Percentiles rank a stretch among this genome's conserved stretches.
These are phyloP conservation scores for Melipona quadrifasciata DNA, from an alignment of 1,140 invertebrate species.

Conservation along the genomic window DNA sequence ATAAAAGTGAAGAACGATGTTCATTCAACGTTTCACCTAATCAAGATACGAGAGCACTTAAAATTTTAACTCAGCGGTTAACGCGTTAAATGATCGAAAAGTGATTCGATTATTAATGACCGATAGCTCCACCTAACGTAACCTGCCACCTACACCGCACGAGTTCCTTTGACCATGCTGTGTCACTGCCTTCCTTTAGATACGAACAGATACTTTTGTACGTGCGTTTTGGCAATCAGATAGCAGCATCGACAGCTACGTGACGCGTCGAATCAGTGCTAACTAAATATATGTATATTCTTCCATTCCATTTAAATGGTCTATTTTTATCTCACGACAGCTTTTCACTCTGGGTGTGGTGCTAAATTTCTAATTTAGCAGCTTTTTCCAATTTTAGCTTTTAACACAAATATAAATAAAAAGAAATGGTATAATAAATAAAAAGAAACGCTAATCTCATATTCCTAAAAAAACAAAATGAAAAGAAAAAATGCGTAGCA, in stretches of 20 bases:
- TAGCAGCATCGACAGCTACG: conserved; percentile 43
- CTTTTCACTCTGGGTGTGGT: neutral
- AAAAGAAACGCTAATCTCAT: too few species aligned
- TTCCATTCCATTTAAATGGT: neutral
- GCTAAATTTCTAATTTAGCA: too few species aligned
- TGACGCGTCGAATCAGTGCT: conserved; percentile 50
- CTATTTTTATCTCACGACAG: neutral
- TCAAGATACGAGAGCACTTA: conserved; percentile 31
- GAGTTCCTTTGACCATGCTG: conserved; percentile 65
- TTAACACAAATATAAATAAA: too few species aligned
- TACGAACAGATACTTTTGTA: conserved; percentile 30
- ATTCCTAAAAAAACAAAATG: too few species aligned
- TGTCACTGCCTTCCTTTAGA: conserved; percentile 53
- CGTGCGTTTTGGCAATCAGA: conserved; percentile 37
- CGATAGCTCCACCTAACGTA: conserved; percentile 60
- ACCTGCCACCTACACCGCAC: conserved; percentile 67
- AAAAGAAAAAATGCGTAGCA: too few species aligned
- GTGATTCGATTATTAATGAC: conserved; percentile 65
- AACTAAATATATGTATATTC: neutral
- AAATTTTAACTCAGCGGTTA: conserved; percentile 18
- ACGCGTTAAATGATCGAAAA: conserved; percentile 17
- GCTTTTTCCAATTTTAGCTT: too few species aligned
- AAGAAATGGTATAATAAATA: too few species aligned
- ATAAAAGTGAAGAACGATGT: neutral
- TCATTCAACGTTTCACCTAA: neutral